Evolutionary conservation across 2,888 invertebrate species (phyloP).

Genomic region (Drosophila siamana): DNA sequence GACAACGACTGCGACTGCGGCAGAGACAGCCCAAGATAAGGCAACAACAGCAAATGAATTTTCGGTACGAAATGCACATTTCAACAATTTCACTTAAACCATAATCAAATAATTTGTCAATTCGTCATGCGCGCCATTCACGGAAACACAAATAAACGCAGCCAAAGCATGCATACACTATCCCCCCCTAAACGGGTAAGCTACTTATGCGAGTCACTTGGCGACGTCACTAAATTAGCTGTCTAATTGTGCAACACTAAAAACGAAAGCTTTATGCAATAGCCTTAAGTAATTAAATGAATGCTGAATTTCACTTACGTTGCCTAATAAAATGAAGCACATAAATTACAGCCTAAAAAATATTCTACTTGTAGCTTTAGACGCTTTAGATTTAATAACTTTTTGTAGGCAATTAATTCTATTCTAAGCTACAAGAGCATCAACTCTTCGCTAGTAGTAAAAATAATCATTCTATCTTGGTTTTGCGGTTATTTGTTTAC

Average conservation of each 20-base stretch:
- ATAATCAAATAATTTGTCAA: slow-evolving; percentile 41
- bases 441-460: neutral
- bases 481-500: slow-evolving; percentile 61
- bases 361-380: too few species aligned
- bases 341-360: too few species aligned
- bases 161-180: slow-evolving; percentile 12
- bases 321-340: too few species aligned
- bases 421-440: too few species aligned
- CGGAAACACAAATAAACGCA: slow-evolving; percentile 63
- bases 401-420: too few species aligned
- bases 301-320: too few species aligned
- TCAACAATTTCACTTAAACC: slow-evolving; percentile 39
- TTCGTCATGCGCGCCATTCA: slow-evolving; percentile 45
- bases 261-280: neutral
- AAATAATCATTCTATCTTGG: neutral
- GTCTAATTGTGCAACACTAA: neutral
- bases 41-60: slow-evolving; percentile 19
- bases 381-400: too few species aligned
- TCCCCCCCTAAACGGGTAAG: neutral
- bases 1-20: neutral
- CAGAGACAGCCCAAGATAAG: slow-evolving; percentile 27
- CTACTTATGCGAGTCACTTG: neutral
- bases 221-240: neutral
- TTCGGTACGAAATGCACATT: slow-evolving; percentile 36
- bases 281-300: neutral